Percentiles rank a stretch among this genome's conserved stretches.
Conservation (phyloP, 2,113 vertebrate genomes). For the Pedionomus torquatus region DNA sequence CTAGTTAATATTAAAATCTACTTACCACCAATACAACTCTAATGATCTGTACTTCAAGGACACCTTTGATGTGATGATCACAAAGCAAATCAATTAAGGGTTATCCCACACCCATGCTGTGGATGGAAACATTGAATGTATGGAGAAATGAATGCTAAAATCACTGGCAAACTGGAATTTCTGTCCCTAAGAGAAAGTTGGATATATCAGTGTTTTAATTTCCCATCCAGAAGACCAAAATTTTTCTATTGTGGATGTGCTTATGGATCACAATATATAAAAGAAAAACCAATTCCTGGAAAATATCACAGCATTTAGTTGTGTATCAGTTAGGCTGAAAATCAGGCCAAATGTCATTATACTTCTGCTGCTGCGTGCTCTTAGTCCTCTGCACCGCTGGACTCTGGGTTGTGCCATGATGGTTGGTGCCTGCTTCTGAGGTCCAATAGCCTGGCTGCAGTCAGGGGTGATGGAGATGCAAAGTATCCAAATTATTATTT, state of each 20-base stretch:
- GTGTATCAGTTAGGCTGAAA: neutral
- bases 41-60: slow-evolving; percentile 21
- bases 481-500: neutral
- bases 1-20: neutral
- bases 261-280: neutral
- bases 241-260: neutral
- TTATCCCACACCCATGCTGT: neutral
- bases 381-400: neutral
- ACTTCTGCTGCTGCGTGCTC: neutral
- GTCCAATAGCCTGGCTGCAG: neutral
- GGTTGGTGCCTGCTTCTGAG: neutral
- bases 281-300: neutral
- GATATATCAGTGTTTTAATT: neutral
- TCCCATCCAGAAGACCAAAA: neutral
- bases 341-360: neutral
- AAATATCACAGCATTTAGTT: neutral
- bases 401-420: neutral
- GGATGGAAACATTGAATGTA: neutral
- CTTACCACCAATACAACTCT: slow-evolving; percentile 1
- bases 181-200: neutral
- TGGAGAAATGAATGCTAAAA: neutral
- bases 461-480: neutral
- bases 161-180: neutral
- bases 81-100: slow-evolving; percentile 20
- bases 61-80: slow-evolving; percentile 48